Base-by-base conservation (phyloP, 2,113 vertebrate genomes). In the Asarcornis scutulata region DNA sequence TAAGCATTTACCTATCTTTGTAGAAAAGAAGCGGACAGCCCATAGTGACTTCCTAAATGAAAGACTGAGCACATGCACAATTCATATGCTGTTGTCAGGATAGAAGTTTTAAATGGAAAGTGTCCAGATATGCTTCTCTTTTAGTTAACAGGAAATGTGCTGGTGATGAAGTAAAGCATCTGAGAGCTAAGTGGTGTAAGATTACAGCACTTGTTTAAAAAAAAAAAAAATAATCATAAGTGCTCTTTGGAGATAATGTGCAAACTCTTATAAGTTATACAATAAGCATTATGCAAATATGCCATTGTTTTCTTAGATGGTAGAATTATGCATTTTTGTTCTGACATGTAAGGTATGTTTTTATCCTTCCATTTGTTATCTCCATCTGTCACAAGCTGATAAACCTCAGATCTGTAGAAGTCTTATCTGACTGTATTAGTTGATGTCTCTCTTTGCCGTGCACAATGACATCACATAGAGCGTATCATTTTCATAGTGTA, bases 251-350 rank as follows among this genome's bases (percentile, higher is more conserved):
- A 80, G 89, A n/a, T 22, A 71, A 53, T 5, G 44, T 62, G 52
- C 20, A 50, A 75, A 40, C 38, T 86, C 36, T 64, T 80, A 2
- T 46, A 68, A 63, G 50, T 44, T 59, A 50, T 23, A 52, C 68
- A 34, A 56, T 63, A 44, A 73, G 52, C 25, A 17, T 91, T 96
- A 91, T 83, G 62, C 29, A 93, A 94, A 59, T 92, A 86, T 95
- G 52, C 63, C 38, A 3, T 82, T 83, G 56, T 83, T 91, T 91
- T 34, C 88, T 79, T 87, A 59, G 64, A 78, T 88, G 25, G n/a
- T 25, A 78, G 79, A 91, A 62, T 93, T 74, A 88, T 96, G 88
- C 72, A 71, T 95, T 76, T 79, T 92, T 97, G 95, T 96, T 69
- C 88, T 89, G 76, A 94, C 64, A 89, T 69, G 32, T 77, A 71